These are phyloP conservation scores for Melieria picta DNA, from an alignment of 2,888 invertebrate species.

Conservation along the genomic window DNA sequence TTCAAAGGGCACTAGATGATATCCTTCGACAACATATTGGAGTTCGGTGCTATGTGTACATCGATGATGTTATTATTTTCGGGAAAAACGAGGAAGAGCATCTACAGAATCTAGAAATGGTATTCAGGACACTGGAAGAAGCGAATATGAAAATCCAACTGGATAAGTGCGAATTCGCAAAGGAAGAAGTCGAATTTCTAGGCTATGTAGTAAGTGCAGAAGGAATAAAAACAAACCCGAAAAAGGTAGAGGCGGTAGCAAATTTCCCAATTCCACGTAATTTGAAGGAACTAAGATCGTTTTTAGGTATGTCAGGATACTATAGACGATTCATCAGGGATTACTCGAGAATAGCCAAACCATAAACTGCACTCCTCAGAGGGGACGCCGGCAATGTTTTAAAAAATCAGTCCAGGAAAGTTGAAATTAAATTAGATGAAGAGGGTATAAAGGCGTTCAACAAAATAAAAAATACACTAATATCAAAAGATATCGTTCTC, in stretches of 20 bases:
- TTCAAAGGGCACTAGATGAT: too few relatives aligned
- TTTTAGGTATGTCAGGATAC: not conserved
- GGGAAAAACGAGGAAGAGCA: not conserved
- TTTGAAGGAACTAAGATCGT: not conserved
- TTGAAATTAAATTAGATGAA: not conserved
- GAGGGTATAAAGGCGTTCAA: not conserved
- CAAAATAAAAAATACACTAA: too few relatives aligned
- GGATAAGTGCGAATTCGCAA: not conserved
- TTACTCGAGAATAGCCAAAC: not conserved
- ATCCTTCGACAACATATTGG: not conserved
- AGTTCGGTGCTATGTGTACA: not conserved
- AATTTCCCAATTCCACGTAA: not conserved
- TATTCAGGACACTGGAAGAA: too few relatives aligned
- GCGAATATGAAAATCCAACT: not conserved
- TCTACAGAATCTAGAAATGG: too few relatives aligned
- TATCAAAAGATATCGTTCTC: too few relatives aligned
- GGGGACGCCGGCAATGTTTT: not conserved
- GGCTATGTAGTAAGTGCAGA: not conserved
- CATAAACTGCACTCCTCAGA: not conserved
- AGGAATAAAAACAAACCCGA: not conserved
- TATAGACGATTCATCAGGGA: not conserved
- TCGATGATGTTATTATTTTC: not conserved
- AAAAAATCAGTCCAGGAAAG: slow-evolving; percentile 2
- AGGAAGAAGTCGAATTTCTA: not conserved
- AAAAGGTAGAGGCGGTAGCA: not conserved